These are phyloP conservation scores for Aricia agestis DNA, from an alignment of 1,140 invertebrate species.

Conservation along the genomic window DNA sequence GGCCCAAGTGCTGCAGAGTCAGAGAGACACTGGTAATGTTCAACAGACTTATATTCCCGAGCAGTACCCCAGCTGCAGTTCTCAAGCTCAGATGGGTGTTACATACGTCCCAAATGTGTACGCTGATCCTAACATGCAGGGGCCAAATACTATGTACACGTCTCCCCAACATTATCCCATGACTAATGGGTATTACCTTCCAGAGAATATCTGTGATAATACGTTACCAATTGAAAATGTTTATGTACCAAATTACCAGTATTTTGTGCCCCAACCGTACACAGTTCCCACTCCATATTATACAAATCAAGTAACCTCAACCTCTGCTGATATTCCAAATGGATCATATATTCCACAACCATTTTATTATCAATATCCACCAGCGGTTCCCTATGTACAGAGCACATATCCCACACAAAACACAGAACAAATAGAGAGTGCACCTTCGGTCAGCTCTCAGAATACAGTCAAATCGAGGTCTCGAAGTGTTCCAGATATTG, in stretches of 20 bases:
- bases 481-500: slow-evolving; percentile 83
- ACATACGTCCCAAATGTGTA: slow-evolving; percentile 55
- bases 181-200: slow-evolving; percentile 56
- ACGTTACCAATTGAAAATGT: slow-evolving; percentile 47
- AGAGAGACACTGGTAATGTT: slow-evolving; percentile 47
- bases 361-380: slow-evolving; percentile 58
- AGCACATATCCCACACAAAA: slow-evolving; percentile 35
- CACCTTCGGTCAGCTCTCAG: slow-evolving; percentile 42
- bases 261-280: slow-evolving; percentile 55
- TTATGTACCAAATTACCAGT: slow-evolving; percentile 63
- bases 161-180: slow-evolving; percentile 53
- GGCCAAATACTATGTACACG: slow-evolving; percentile 47
- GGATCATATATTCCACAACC: slow-evolving; percentile 47
- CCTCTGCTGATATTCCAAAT: slow-evolving; percentile 35
- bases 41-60: slow-evolving; percentile 41
- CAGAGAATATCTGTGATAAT: slow-evolving; percentile 52
- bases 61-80: slow-evolving; percentile 53
- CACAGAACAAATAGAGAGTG: slow-evolving; percentile 49
- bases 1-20: slow-evolving; percentile 79
- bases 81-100: slow-evolving; percentile 56
- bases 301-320: slow-evolving; percentile 39
- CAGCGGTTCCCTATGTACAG: slow-evolving; percentile 52
- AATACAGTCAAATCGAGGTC: slow-evolving; percentile 72
- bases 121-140: slow-evolving; percentile 53
- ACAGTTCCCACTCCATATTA: slow-evolving; percentile 46